A percentile compares a stretch with the other conserved stretches of the same genome.
Conservation (phyloP, 1,140 invertebrate genomes). For the Ruditapes philippinarum region DNA sequence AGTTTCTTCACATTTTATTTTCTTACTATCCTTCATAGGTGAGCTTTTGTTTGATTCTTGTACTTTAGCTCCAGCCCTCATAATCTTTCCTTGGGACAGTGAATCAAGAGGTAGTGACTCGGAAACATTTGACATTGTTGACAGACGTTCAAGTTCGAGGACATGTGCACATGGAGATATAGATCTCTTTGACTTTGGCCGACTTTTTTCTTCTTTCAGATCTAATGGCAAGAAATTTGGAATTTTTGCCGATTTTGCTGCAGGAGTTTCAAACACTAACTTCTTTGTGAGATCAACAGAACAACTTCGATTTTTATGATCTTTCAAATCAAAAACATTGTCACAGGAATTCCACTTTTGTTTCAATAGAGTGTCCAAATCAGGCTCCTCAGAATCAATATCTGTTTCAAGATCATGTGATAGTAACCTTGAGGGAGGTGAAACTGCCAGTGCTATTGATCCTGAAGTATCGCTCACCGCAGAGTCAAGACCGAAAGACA, state of each 20-base stretch:
- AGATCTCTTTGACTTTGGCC: conserved; percentile 25
- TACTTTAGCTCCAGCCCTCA: background rate
- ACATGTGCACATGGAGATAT: conserved; percentile 59
- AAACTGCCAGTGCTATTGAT: background rate
- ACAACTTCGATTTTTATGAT: background rate
- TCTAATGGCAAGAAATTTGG: conserved; percentile 36
- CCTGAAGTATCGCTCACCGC: background rate
- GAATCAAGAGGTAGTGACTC: conserved; percentile 25
- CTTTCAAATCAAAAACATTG: background rate
- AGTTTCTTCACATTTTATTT: background rate
- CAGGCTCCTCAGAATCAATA: conserved; percentile 50
- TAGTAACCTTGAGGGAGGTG: conserved; percentile 20
- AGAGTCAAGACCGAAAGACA: background rate
- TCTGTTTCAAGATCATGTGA: conserved; percentile 64
- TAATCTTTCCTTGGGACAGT: conserved; percentile 2
- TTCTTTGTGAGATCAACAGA: background rate
- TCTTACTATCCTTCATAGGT: background rate
- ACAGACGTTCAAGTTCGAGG: conserved; percentile 21
- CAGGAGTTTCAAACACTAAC: background rate
- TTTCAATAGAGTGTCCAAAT: conserved; percentile 33
- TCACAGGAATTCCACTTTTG: conserved; percentile 11
- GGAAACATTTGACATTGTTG: background rate
- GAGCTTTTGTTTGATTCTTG: background rate
- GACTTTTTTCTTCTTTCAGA: background rate
- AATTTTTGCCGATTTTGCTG: conserved; percentile 8